Evolutionary conservation across 1,140 invertebrate species (phyloP).

Genomic region (Megalopta genalis): DNA sequence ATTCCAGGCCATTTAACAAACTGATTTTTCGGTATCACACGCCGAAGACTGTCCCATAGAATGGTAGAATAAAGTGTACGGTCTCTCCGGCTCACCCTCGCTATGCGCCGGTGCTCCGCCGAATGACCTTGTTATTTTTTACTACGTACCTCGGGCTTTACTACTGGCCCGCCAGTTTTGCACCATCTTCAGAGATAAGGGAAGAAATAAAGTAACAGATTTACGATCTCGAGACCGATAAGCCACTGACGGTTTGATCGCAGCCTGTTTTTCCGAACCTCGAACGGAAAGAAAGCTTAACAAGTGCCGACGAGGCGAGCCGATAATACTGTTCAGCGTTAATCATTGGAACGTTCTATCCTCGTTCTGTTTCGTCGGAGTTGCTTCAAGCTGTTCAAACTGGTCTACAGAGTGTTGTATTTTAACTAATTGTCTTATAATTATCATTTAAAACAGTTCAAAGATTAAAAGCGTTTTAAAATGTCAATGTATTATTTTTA

Average conservation of each 20-base stretch:
- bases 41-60: conserved; percentile 22
- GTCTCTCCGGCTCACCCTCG: conserved; percentile 27
- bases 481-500: too few species aligned
- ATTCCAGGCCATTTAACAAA: conserved; percentile 72
- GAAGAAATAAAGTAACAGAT: conserved; percentile 40
- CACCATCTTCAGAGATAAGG: conserved; percentile 50
- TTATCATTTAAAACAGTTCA: too few species aligned
- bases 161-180: conserved; percentile 50
- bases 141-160: conserved; percentile 53
- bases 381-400: too few species aligned
- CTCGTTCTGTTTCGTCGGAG: too few species aligned
- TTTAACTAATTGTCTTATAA: too few species aligned
- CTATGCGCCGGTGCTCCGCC: conserved; percentile 9
- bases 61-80: conserved; percentile 43
- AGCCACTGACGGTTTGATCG: conserved; percentile 9
- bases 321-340: background rate
- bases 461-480: too few species aligned
- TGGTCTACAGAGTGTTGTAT: too few species aligned
- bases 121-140: conserved; percentile 75
- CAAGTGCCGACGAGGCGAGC: background rate
- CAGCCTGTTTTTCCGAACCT: background rate
- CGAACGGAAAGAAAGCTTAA: background rate
- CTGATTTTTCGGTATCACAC: conserved; percentile 39
- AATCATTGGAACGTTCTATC: too few species aligned
- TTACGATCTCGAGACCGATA: conserved; percentile 40